These are phyloP conservation scores for Cantharis rustica DNA, from an alignment of 2,888 invertebrate genomes.

Conservation along the genomic window DNA sequence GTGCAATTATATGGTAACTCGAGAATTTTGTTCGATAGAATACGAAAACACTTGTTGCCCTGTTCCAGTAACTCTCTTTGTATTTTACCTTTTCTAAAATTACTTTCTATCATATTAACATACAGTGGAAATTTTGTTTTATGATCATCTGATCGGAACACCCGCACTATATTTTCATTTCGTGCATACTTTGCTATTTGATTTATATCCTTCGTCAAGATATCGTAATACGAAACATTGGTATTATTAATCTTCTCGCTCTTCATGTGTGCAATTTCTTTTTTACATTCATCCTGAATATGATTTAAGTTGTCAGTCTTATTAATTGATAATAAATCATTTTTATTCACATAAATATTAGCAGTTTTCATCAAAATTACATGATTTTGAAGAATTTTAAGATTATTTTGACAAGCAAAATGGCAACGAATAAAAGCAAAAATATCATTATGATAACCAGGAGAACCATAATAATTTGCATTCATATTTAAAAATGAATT, in stretches of 20 bases:
- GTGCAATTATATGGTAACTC: neutral
- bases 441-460: no score
- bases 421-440: neutral
- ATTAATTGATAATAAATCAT: neutral
- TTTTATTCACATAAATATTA: neutral
- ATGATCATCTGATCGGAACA: neutral
- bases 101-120: neutral
- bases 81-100: neutral
- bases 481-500: neutral
- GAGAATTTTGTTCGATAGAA: neutral
- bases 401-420: neutral
- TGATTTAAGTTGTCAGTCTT: fast-evolving
- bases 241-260: neutral
- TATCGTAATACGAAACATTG: neutral
- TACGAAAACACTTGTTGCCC: neutral
- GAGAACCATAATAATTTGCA: no score
- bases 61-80: neutral
- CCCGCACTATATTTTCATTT: neutral
- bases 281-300: neutral
- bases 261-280: neutral
- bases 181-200: neutral
- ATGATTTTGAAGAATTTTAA: neutral
- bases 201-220: neutral
- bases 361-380: neutral
- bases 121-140: neutral